Conservation (phyloP, 2,113 vertebrate species). For the Balaeniceps rex region DNA sequence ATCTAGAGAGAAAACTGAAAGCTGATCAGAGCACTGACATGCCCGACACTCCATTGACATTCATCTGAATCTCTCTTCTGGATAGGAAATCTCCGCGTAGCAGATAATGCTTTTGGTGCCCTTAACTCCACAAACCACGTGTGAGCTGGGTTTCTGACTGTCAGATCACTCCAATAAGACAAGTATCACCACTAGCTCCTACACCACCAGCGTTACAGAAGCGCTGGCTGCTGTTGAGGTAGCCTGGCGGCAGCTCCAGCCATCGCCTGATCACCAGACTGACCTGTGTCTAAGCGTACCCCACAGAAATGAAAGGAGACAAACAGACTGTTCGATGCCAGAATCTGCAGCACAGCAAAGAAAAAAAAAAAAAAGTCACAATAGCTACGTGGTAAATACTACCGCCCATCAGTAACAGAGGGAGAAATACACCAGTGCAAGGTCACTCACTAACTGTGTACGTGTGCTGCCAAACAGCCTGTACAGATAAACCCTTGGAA, state of each 20-base stretch:
- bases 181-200: neutral
- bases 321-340: neutral
- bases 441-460: neutral
- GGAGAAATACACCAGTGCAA: no score
- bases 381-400: neutral
- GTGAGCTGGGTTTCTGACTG: neutral
- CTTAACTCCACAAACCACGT: neutral
- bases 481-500: no score
- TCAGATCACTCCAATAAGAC: neutral
- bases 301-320: neutral
- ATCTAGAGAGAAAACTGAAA: neutral
- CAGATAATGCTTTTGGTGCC: neutral
- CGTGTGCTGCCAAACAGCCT: neutral
- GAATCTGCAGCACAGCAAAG: neutral
- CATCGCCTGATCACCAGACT: neutral
- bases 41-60: neutral
- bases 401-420: neutral
- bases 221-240: neutral
- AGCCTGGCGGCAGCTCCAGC: neutral
- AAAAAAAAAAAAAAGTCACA: neutral
- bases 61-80: neutral
- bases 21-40: constrained; percentile 1
- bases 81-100: neutral
- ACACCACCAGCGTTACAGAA: neutral
- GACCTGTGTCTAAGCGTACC: neutral